A percentile compares a stretch with the other conserved stretches of the same genome.
Evolutionary conservation across 2,113 vertebrate species (phyloP).

Genomic region (Paracanthobrama guichenoti): DNA sequence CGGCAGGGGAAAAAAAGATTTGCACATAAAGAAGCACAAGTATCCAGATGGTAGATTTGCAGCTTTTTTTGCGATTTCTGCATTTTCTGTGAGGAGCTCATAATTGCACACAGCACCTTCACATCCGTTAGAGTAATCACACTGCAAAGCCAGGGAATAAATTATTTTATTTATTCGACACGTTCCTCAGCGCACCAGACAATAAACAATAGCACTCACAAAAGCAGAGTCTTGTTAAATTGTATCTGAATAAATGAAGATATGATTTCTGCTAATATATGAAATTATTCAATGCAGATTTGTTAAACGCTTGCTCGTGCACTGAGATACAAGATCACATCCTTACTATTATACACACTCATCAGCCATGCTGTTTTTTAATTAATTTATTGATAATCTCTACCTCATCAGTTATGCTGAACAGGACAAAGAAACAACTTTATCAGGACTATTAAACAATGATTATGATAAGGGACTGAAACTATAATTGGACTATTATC

Average conservation of each 20-base stretch:
- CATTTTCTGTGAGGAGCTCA: conserved; percentile 41
- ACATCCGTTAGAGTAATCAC: conserved; percentile 30
- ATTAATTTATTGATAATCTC: background rate
- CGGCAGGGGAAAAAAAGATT: background rate
- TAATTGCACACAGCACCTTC: background rate
- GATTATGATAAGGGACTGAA: background rate
- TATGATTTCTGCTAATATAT: conserved; percentile 28
- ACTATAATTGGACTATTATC: background rate
- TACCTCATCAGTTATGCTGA: background rate
- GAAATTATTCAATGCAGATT: background rate
- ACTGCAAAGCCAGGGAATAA: conserved; percentile 24
- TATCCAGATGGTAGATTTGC: conserved; percentile 46
- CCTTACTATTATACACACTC: background rate
- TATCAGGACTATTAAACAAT: background rate
- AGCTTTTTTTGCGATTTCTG: conserved; percentile 41
- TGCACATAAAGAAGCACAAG: conserved; percentile 28
- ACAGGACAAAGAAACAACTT: background rate
- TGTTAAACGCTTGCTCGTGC: conserved; percentile 1
- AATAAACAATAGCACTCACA: conserved; percentile 3
- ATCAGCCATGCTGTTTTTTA: background rate
- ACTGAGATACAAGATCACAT: background rate
- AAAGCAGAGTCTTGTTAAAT: background rate
- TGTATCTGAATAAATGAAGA: conserved; percentile 38
- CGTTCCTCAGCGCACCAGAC: background rate
- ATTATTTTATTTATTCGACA: conserved; percentile 50